Percentiles rank a stretch among this genome's conserved stretches.
These are phyloP conservation scores for Sebastes reedi DNA, from an alignment of 2,797 vertebrate genomes.

Conservation along the genomic window DNA sequence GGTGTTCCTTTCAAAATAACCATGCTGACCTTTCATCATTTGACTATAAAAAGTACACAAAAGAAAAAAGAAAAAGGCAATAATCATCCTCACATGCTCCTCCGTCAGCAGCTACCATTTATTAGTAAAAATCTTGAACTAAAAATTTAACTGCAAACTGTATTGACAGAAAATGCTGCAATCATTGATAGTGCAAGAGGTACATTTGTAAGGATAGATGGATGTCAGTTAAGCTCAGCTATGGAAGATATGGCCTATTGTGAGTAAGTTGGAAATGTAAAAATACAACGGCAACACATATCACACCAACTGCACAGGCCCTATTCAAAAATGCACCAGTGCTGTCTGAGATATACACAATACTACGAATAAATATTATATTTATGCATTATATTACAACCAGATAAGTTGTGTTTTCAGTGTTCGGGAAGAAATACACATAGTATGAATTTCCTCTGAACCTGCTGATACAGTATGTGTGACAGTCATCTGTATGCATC, in stretches of 20 bases:
- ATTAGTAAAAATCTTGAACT: not conserved
- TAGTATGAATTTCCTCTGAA: not conserved
- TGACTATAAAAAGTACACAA: not conserved
- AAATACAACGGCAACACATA: not conserved
- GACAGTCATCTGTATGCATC: conserved; percentile 32
- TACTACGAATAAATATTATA: not conserved
- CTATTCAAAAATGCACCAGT: not conserved
- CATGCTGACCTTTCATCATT: not conserved
- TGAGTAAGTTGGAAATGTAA: not conserved
- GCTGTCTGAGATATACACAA: not conserved
- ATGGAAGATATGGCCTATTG: not conserved
- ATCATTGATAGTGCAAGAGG: not conserved
- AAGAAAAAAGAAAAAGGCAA: not conserved
- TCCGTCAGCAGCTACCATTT: not conserved
- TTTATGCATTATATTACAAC: not conserved
- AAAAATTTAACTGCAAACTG: not conserved
- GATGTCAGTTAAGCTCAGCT: not conserved
- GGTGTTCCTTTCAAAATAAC: not conserved
- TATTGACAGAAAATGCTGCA: not conserved
- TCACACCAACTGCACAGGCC: not conserved
- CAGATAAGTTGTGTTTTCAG: not conserved
- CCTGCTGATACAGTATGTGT: not conserved
- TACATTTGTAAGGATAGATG: not conserved
- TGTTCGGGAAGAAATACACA: not conserved
- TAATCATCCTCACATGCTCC: not conserved